Conservation (phyloP, 2,888 invertebrate genomes). For the Microctonus hyperodae region DNA sequence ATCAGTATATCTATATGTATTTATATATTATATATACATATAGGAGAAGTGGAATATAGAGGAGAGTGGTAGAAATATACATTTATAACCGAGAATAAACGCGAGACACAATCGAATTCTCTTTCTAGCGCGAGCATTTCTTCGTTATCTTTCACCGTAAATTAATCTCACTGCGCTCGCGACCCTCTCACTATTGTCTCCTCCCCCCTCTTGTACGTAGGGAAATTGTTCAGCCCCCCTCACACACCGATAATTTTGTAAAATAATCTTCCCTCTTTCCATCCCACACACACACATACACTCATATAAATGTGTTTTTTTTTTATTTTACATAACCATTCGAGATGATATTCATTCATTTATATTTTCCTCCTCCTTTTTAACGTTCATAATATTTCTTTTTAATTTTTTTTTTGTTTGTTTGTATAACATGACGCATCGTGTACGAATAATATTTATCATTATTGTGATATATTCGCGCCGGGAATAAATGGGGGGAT, state of each 20-base stretch:
- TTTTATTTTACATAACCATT: slow-evolving; percentile 21
- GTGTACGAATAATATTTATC: slow-evolving; percentile 15
- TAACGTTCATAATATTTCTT: slow-evolving; percentile 4
- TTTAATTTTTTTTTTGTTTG: slow-evolving; percentile 17
- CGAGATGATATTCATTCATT: slow-evolving; percentile 30
- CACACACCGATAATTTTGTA: slow-evolving; percentile 49
- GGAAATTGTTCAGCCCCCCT: slow-evolving; percentile 35
- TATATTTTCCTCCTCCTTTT: slow-evolving; percentile 23
- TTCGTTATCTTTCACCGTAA: slow-evolving; percentile 61
- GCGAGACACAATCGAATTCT: slow-evolving; percentile 50
- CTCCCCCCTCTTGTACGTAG: slow-evolving; percentile 38
- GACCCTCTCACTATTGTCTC: slow-evolving; percentile 38
- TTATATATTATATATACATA: background rate
- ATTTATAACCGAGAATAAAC: slow-evolving; percentile 37
- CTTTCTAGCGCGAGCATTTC: slow-evolving; percentile 42
- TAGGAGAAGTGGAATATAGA: slow-evolving; percentile 25
- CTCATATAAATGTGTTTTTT: background rate
- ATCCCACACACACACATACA: background rate
- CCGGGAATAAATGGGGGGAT: background rate
- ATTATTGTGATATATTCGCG: background rate
- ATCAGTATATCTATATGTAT: too few species aligned
- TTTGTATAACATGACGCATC: slow-evolving; percentile 3
- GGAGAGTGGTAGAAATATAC: slow-evolving; percentile 35
- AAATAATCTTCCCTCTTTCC: slow-evolving; percentile 39
- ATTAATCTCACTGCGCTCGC: slow-evolving; percentile 56